phyloP scores from a whole-genome alignment of 37 sponge, comb jelly and placozoan species.

The Haliclona indistincta region DNA sequence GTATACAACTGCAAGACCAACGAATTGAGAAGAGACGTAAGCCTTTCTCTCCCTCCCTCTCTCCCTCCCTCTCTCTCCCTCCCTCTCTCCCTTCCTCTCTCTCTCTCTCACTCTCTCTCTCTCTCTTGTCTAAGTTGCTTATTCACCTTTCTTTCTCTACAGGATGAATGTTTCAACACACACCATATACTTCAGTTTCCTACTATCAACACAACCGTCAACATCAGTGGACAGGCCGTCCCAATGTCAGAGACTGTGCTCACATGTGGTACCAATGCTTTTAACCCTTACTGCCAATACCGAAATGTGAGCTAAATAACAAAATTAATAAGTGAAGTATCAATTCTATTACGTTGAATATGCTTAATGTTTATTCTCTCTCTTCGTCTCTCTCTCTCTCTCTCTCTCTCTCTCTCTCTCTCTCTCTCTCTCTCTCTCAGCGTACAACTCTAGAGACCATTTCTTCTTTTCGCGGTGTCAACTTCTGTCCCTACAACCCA shows the following conservation, averaged over 20 bases:
- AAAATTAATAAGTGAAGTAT: neutral
- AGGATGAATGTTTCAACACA: neutral
- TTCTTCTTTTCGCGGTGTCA: neutral
- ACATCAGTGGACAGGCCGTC: neutral
- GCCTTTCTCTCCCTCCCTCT: neutral
- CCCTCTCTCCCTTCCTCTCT: neutral
- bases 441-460: neutral
- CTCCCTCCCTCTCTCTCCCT: conserved; percentile 3
- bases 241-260: neutral
- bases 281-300: neutral
- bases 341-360: neutral
- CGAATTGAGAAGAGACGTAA: neutral
- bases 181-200: conserved; percentile 3
- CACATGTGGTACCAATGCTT: conserved; percentile 1
- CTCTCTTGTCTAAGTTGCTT: neutral
- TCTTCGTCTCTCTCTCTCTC: neutral
- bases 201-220: neutral
- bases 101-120: neutral
- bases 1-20: neutral
- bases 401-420: neutral
- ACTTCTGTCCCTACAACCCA: conserved; percentile 4
- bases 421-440: neutral
- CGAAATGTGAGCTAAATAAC: neutral
- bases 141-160: neutral
- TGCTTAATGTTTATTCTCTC: neutral